Base-by-base conservation (phyloP, 2,113 vertebrate species). In the Pseudopodoces humilis region DNA sequence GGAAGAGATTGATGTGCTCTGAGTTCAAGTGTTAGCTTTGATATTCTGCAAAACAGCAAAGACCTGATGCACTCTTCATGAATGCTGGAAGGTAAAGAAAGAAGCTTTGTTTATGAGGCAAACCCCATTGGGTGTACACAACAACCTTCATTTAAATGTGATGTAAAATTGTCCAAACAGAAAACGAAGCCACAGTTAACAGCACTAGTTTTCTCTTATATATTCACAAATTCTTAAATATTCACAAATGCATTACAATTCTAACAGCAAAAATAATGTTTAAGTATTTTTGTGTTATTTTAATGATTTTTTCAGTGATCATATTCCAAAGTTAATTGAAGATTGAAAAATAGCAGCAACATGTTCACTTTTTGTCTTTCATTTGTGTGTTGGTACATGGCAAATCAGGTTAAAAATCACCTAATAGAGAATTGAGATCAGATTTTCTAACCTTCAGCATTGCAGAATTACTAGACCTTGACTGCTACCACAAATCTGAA, bases 401-500 rank as follows among this genome's bases (percentile, higher is more conserved):
- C 4, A 92, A 95, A 90, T 87, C 55, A 62, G 35, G 50, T 94
- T 89, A 63, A 89, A 83, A 85, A 81, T 87, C 19, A 41, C 28
- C 47, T 80, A 77, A 12, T 37, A 77, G 39, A 71, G 23, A 91
- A 68, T 1, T 15, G 65, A 79, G 20, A 69, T 77, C 23, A 16
- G 41, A 56, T 46, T 70, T 79, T 67, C 4, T n/a, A 84, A 75
- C 65, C 49, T 63, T 70, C 52, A 19, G 7, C 21, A 49, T 4
- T 69, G 41, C 49, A 50, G 63, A 87, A 47, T 39, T 50, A 27
- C 80, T 49, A 50, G 93, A 78, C 90, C 94, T 91, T 86, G 86
- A 75, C 72, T 94, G 15, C 30, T 47, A 43, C 63, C 83, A 89
- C 49, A 71, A 94, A 91, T 80, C 79, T 30, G 35, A 96, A 94